Percentiles rank a stretch among this genome's conserved stretches.
These are phyloP conservation scores for Parnassius orleans DNA, from an alignment of 2,888 invertebrate genomes.

Conservation along the genomic window DNA sequence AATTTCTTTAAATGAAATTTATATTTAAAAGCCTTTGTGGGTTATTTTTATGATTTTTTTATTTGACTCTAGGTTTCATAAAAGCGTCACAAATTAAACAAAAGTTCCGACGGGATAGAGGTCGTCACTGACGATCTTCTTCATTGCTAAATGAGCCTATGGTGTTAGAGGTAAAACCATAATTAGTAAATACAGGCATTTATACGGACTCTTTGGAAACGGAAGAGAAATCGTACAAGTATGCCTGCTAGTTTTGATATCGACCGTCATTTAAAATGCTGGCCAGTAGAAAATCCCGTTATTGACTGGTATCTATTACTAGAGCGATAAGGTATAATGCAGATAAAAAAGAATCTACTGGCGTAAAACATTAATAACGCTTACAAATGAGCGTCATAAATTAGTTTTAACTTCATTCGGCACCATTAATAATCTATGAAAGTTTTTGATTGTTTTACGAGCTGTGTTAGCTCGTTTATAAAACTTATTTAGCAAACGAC, in stretches of 20 bases:
- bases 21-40: too few relatives aligned
- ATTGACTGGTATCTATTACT: slow-evolving; percentile 3
- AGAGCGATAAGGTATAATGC: background rate
- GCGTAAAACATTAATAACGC: background rate
- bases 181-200: slow-evolving; percentile 45
- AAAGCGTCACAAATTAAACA: too few relatives aligned
- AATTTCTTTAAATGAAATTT: too few relatives aligned
- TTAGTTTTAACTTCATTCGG: background rate
- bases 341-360: background rate
- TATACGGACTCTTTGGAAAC: slow-evolving; percentile 56
- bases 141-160: slow-evolving; percentile 43
- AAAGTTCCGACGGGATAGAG: background rate
- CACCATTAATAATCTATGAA: background rate
- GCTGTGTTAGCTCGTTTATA: too few relatives aligned
- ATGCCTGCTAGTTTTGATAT: slow-evolving; percentile 53
- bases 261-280: slow-evolving; percentile 40
- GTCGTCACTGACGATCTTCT: slow-evolving; percentile 28
- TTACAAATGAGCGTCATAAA: background rate
- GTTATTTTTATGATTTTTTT: too few relatives aligned
- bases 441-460: background rate
- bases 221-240: slow-evolving; percentile 55
- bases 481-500: too few relatives aligned
- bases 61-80: too few relatives aligned
- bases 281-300: slow-evolving; percentile 12
- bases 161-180: slow-evolving; percentile 51